These are phyloP conservation scores for Pristiophorus japonicus DNA, from an alignment of 2,113 vertebrate species.

Conservation along the genomic window DNA sequence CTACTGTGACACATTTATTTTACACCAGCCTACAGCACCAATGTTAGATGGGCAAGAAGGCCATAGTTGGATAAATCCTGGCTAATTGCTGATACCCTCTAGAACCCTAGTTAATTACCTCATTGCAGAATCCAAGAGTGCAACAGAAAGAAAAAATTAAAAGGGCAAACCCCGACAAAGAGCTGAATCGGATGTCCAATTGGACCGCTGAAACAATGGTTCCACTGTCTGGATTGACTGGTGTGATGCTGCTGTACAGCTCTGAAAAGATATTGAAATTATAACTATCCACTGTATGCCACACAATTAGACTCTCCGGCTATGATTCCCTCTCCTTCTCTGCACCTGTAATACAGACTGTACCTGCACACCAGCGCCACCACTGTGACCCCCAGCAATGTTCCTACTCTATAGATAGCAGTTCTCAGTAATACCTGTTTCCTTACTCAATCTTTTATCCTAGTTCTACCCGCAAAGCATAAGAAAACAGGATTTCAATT, in stretches of 20 bases:
- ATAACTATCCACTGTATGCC: not conserved
- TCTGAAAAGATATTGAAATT: not conserved
- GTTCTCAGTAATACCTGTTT: not conserved
- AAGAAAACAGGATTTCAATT: not conserved
- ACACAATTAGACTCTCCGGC: not conserved
- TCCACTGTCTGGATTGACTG: not conserved
- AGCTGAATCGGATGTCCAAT: not conserved
- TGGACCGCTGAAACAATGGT: not conserved
- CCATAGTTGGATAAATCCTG: too few relatives aligned
- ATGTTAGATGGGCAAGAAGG: too few relatives aligned
- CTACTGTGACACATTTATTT: too few relatives aligned
- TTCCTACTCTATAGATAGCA: not conserved
- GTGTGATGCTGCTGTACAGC: not conserved
- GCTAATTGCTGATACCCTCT: not conserved
- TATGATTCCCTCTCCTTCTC: not conserved
- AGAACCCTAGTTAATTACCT: not conserved
- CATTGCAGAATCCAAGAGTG: not conserved
- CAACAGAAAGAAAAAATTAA: not conserved
- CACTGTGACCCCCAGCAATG: not conserved
- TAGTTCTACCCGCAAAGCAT: not conserved
- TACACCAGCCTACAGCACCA: too few relatives aligned
- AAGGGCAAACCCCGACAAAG: not conserved
- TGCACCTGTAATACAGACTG: not conserved
- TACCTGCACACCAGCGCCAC: not conserved
- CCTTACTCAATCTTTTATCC: not conserved